Evolutionary conservation across 2,888 invertebrate species (phyloP), one percentile per base, ranked within the genome.

Genomic region (Amblyjoppa proteus): DNA sequence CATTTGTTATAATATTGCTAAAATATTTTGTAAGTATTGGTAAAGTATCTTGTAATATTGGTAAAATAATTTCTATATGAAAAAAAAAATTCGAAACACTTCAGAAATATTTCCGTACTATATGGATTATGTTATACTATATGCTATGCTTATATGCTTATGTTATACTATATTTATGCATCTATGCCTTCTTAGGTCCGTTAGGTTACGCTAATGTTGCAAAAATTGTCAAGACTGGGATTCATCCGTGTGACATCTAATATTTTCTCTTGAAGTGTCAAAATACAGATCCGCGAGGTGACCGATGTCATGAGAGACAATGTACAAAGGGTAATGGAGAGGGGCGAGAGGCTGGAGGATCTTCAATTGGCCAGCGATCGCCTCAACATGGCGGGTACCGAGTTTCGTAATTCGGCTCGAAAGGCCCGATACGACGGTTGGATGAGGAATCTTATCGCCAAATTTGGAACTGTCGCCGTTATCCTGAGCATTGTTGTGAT

Each of bases 281-380:
- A 89, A 78, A 88, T 93, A n/a, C 94, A 94, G 83, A 94, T 94
- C 51, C 92, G 92, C 16, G 94, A 94, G 80, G 94, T 94, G 28
- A 93, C 94, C 0, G 93, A 93, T 49, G 92, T 91, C 25, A 94
- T 94, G 94, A 91, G 93, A 0, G 91, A 92, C 41, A 94, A 94
- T 85, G 93, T 94, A 5, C 92, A 93, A 73, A 94, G 92, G 86
- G 92, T 94, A 3, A 89, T 94, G 88, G 94, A 94, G 45, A 90
- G 94, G 41, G 94, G 94, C 0, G 94, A 94, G 28, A 92, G 91
- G 69, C 85, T 94, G 49, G 94, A 94, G 73, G 92, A 94, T 81
- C 88, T 94, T 20, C 94, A 94, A 82, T 89, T 92, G 58, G 92
- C 92, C 2, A 94, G 94, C 77, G 94, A 94, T 79, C 91, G 93